phyloP scores from a whole-genome alignment of 53 echinoderm and acorn worm species.

The Hippasteria phrygiana region DNA sequence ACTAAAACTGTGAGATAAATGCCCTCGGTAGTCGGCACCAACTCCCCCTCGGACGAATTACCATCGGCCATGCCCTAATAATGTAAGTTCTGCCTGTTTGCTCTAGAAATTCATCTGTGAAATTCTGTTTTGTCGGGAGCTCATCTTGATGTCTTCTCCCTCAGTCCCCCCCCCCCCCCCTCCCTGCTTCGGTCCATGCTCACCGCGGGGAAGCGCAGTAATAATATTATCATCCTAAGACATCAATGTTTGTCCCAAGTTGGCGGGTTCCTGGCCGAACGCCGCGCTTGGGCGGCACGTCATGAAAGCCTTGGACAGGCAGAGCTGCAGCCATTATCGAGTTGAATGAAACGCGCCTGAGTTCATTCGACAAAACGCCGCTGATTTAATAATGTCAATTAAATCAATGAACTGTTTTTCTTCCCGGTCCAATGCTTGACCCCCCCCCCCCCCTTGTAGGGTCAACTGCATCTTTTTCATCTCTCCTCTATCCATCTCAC shows the following conservation, averaged over 20 bases:
- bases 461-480: background rate
- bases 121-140: slow-evolving; percentile 18
- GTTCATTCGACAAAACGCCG: slow-evolving; percentile 46
- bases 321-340: slow-evolving; percentile 51
- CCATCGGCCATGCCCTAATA: slow-evolving; percentile 23
- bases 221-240: slow-evolving; percentile 61
- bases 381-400: slow-evolving; percentile 61
- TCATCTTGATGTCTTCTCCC: slow-evolving; percentile 6
- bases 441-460: slow-evolving; percentile 2
- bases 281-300: slow-evolving; percentile 53
- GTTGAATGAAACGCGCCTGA: slow-evolving; percentile 58
- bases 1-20: background rate
- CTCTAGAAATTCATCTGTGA: slow-evolving; percentile 55
- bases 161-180: background rate
- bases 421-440: slow-evolving; percentile 1
- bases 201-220: slow-evolving; percentile 37
- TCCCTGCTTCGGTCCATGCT: background rate
- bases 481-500: background rate
- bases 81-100: slow-evolving; percentile 58
- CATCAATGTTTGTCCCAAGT: slow-evolving; percentile 62
- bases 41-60: slow-evolving; percentile 16
- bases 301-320: slow-evolving; percentile 31
- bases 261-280: slow-evolving; percentile 10
- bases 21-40: background rate
- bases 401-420: slow-evolving; percentile 54